These are phyloP conservation scores for Spea bombifrons DNA, from an alignment of 2,113 vertebrate genomes.

Conservation along the genomic window DNA sequence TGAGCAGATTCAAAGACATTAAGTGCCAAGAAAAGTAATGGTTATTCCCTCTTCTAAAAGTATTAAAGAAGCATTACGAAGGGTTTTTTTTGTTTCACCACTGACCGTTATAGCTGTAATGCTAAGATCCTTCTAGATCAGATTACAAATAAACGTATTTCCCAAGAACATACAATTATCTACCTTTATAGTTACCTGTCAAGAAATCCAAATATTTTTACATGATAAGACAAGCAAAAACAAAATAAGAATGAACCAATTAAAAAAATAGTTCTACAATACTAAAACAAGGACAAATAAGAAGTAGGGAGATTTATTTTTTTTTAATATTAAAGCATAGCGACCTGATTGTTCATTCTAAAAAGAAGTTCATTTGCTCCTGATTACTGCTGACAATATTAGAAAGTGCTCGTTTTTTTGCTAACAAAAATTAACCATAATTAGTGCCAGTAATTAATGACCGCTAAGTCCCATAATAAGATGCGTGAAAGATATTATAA, in stretches of 20 bases:
- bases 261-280: too few species aligned
- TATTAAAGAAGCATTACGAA: constrained; percentile 9
- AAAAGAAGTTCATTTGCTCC: too few species aligned
- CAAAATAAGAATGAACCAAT: too few species aligned
- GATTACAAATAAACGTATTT: too few species aligned
- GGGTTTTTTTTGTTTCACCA: background rate
- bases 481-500: background rate
- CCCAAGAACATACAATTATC: too few species aligned
- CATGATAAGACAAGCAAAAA: too few species aligned
- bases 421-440: background rate
- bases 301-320: too few species aligned
- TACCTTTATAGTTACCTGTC: background rate
- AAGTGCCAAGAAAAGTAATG: constrained; percentile 26
- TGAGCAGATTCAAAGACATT: constrained; percentile 4
- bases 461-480: background rate
- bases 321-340: too few species aligned
- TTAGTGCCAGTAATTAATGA: background rate
- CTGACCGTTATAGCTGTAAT: background rate
- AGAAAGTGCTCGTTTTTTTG: background rate
- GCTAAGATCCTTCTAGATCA: too few species aligned
- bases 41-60: background rate
- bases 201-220: background rate
- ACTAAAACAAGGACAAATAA: too few species aligned
- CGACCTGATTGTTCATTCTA: too few species aligned
- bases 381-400: background rate